Evolutionary conservation across 1,140 invertebrate species (phyloP).

Genomic region (Plectrocnemia conspersa): DNA sequence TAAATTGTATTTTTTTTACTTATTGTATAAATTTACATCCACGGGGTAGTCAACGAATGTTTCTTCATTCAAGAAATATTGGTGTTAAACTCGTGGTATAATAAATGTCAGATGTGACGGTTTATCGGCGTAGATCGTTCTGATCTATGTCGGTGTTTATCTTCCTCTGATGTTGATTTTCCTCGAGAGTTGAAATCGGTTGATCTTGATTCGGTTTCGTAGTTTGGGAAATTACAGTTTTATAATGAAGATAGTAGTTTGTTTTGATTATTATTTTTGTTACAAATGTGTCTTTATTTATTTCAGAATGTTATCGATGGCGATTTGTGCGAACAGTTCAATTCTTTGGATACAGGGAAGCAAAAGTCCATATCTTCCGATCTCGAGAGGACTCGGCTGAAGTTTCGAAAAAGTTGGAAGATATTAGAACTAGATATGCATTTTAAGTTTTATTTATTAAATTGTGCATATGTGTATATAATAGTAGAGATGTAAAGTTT

Average conservation of each 20-base stretch:
- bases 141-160: slow-evolving; percentile 15
- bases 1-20: background rate
- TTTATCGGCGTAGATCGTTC: slow-evolving; percentile 26
- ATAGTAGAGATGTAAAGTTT: too few relatives aligned
- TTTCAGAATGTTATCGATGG: slow-evolving; percentile 95
- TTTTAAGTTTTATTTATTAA: slow-evolving; percentile 82
- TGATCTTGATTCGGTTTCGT: slow-evolving; percentile 22
- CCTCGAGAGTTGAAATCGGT: slow-evolving; percentile 31
- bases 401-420: slow-evolving; percentile 93
- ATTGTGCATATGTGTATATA: too few relatives aligned
- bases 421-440: slow-evolving; percentile 89
- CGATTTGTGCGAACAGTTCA: slow-evolving; percentile 98
- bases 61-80: slow-evolving; percentile 20
- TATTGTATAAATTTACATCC: slow-evolving; percentile 10
- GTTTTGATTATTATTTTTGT: slow-evolving; percentile 18
- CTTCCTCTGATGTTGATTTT: slow-evolving; percentile 25
- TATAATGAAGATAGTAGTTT: slow-evolving; percentile 12
- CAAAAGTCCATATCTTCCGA: slow-evolving; percentile 94
- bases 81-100: slow-evolving; percentile 35
- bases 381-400: slow-evolving; percentile 91
- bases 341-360: slow-evolving; percentile 88
- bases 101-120: slow-evolving; percentile 22
- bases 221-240: slow-evolving; percentile 31
- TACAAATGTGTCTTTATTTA: slow-evolving; percentile 13
- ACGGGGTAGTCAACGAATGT: slow-evolving; percentile 33